phyloP scores from a whole-genome alignment of 2,113 vertebrate genomes.

The Lagopus leucura region DNA sequence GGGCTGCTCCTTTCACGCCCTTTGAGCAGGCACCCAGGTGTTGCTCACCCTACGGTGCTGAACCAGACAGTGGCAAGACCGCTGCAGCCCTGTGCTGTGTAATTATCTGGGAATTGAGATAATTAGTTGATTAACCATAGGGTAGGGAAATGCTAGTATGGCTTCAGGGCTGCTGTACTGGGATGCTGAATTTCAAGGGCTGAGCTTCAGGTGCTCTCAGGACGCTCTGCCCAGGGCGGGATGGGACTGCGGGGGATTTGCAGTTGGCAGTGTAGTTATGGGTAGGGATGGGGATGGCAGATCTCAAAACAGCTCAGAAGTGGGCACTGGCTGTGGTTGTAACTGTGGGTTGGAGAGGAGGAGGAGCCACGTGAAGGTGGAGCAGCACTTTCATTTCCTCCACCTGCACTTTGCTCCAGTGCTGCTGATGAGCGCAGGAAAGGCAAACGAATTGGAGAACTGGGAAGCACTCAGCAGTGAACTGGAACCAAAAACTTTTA shows the following conservation, averaged over 20 bases:
- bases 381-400: background rate
- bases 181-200: background rate
- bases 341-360: background rate
- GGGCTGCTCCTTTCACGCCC: background rate
- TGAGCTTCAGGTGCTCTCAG: background rate
- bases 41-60: no score
- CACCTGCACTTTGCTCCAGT: background rate
- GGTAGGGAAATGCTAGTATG: accelerated
- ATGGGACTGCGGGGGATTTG: background rate
- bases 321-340: background rate
- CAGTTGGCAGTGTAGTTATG: background rate
- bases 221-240: background rate
- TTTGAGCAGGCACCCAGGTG: background rate
- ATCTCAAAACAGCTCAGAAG: background rate
- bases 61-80: background rate
- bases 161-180: background rate
- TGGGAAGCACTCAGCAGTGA: background rate
- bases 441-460: background rate
- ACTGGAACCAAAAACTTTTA: background rate
- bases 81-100: background rate
- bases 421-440: background rate
- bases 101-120: background rate
- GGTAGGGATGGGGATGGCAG: background rate
- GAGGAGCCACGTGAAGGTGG: background rate
- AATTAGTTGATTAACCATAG: background rate